Conservation (phyloP, 1,140 invertebrate genomes). For the Eurosta solidaginis region DNA sequence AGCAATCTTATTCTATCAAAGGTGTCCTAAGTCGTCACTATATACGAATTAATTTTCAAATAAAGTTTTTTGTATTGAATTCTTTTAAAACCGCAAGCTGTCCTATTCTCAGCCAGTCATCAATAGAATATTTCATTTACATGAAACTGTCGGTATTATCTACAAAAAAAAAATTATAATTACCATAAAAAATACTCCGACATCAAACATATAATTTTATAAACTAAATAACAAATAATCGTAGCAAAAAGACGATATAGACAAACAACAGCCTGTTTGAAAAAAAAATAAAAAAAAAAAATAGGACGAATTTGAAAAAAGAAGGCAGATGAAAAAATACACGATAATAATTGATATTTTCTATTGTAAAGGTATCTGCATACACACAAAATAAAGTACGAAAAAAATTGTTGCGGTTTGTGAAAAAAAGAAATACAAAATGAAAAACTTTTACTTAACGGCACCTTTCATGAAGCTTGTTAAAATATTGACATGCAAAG, state of each 20-base stretch:
- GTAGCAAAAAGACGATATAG: neutral
- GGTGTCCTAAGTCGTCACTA: too few species aligned
- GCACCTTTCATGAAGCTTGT: constrained; percentile 8
- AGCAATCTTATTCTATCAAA: too few species aligned
- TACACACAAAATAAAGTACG: neutral
- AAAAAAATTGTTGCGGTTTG: neutral
- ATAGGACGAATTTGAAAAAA: neutral
- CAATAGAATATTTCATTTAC: neutral
- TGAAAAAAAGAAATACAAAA: neutral
- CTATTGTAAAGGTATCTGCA: neutral
- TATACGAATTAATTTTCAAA: too few species aligned
- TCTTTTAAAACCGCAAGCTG: too few species aligned
- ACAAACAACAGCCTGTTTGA: neutral
- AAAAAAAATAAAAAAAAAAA: neutral
- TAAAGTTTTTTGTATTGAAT: too few species aligned
- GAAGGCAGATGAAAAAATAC: neutral
- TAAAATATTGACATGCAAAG: constrained; percentile 19
- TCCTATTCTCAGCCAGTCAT: too few species aligned
- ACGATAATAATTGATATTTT: constrained; percentile 14
- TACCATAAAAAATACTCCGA: neutral
- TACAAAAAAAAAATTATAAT: neutral
- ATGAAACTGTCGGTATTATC: neutral
- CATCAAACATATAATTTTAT: neutral
- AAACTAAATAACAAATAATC: neutral
- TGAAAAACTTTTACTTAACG: neutral